Percentiles rank a stretch among this genome's conserved stretches.
These are phyloP conservation scores for Sylvia borin DNA, from an alignment of 2,797 vertebrate species.

Conservation along the genomic window DNA sequence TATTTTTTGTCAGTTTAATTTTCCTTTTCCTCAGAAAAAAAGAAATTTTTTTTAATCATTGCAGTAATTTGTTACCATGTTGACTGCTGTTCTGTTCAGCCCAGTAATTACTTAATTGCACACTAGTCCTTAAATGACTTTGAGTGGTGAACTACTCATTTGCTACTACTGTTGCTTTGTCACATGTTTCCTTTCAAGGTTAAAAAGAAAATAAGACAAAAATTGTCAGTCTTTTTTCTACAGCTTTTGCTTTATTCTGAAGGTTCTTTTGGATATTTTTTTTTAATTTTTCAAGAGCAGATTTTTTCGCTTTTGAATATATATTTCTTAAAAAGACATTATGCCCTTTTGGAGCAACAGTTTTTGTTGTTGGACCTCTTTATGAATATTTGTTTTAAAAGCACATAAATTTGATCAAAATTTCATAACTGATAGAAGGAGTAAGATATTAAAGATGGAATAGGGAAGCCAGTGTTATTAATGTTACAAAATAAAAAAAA, in stretches of 20 bases:
- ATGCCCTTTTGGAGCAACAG: background rate
- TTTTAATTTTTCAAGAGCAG: background rate
- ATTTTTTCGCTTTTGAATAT: background rate
- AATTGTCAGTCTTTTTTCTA: background rate
- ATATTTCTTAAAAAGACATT: background rate
- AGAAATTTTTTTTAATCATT: background rate
- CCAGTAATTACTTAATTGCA: background rate
- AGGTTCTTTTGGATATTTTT: background rate
- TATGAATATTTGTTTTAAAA: background rate
- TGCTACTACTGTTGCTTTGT: background rate
- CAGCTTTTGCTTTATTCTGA: background rate
- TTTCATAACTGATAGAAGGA: background rate
- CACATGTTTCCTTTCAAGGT: background rate
- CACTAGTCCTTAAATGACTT: background rate
- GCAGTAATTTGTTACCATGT: background rate
- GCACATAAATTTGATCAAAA: background rate
- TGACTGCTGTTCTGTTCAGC: slow-evolving; percentile 2
- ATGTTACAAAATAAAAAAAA: background rate
- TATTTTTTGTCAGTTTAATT: background rate
- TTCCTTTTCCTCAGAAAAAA: background rate
- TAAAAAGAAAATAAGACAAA: background rate
- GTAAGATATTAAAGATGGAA: background rate
- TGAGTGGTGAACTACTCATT: background rate
- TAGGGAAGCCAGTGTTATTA: background rate
- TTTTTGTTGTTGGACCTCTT: background rate